phyloP scores from a whole-genome alignment of 2,888 invertebrate species.

The Rotaria magnacalcarata region DNA sequence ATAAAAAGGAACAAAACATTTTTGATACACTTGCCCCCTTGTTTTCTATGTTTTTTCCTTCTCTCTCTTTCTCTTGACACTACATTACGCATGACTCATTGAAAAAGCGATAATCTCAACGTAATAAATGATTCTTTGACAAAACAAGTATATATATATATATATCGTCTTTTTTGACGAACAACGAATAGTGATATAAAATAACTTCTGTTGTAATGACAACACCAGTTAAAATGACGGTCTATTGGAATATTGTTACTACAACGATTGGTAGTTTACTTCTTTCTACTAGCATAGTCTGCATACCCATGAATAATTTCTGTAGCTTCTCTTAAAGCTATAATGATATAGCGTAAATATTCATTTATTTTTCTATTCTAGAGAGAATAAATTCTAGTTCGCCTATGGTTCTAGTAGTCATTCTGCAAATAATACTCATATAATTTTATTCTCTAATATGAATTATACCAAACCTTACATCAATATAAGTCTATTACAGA shows the following conservation, averaged over 20 bases:
- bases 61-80: neutral
- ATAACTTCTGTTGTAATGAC: neutral
- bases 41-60: neutral
- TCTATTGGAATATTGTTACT: neutral
- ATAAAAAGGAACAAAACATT: neutral
- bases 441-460: neutral
- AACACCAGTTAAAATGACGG: neutral
- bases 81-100: neutral
- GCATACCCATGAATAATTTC: neutral
- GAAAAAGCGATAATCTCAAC: neutral
- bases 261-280: neutral
- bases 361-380: neutral
- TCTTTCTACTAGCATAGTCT: neutral
- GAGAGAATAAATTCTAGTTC: neutral
- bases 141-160: neutral
- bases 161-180: neutral
- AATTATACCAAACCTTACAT: neutral
- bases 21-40: neutral
- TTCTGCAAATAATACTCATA: neutral
- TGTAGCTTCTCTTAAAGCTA: neutral
- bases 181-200: neutral
- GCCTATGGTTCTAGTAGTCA: neutral
- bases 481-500: neutral
- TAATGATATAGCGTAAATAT: neutral
- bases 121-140: neutral